Base-by-base conservation (phyloP, 2,888 invertebrate genomes). In the Eupithecia pulchellata region DNA sequence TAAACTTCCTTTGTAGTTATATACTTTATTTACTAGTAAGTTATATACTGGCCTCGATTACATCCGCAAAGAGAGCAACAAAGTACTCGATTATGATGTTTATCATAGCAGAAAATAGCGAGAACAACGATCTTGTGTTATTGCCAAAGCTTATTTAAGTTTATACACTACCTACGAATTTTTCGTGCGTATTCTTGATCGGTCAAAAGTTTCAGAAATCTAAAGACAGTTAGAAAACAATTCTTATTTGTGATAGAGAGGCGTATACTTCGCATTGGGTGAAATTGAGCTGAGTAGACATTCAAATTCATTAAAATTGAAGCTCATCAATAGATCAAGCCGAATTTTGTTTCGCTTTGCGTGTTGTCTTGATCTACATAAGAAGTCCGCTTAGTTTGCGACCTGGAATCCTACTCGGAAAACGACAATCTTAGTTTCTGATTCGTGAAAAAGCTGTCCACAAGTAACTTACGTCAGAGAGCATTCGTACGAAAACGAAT, bases 41-140 rank as follows among this genome's bases (percentile, higher is more conserved):
- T 70, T 72, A 62, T 78, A 69, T 83, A 83, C 82, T 84, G 82
- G 85, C 82, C 84, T 82, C 81, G 80, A 82, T 87, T 78, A 81
- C 82, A 82, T 85, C 82, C 82, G 82, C 81, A 77, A 79, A 80
- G 81, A 78, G 79, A 84, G 84, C 85, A 86, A 89, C 87, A 88
- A 86, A 83, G 86, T 89, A 81, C 82, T 83, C 83, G 84, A 86
- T 87, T 89, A 87, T 87, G 83, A 85, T 89, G 88, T 90, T 91
- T 89, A 87, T 89, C 82, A 85, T 84, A 78, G 85, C 86, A 85
- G 86, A 86, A 89, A 89, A 90, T 91, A 90, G 86, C 83, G 79
- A 83, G 86, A 86, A 85, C 84, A 85, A 85, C 83, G 85, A 74
- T 83, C 80, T 85, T 85, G 89, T 85, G 81, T 86, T 87, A 88